Conservation (phyloP, 2,113 vertebrate species). For the Lagopus muta region DNA sequence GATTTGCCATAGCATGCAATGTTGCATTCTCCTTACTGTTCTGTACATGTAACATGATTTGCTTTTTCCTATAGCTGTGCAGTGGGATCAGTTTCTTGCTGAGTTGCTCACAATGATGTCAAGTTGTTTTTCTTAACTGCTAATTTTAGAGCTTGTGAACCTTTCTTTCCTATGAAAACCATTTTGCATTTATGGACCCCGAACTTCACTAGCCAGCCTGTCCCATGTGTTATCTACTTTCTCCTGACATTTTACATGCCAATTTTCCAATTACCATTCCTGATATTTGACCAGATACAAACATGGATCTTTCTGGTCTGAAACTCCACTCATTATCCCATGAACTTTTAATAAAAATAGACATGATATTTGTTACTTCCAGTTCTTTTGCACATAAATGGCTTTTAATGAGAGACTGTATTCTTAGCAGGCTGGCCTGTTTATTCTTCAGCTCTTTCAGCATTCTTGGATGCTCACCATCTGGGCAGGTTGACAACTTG, state of each 20-base stretch:
- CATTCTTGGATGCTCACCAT: conserved; percentile 66
- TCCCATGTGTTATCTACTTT: background rate
- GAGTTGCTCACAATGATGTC: background rate
- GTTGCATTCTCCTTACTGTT: background rate
- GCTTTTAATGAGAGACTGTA: conserved; percentile 54
- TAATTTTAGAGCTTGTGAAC: background rate
- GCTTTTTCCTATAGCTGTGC: background rate
- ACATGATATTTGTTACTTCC: background rate
- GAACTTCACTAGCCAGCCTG: background rate
- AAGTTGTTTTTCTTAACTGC: background rate
- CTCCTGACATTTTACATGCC: background rate
- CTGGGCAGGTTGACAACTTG: conserved; percentile 68
- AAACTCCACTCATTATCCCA: background rate
- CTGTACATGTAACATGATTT: background rate
- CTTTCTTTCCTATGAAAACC: background rate
- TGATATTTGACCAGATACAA: background rate
- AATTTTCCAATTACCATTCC: background rate
- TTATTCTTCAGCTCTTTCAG: conserved; percentile 67
- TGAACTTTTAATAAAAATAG: conserved; percentile 9
- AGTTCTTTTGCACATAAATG: conserved; percentile 36
- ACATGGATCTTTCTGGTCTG: background rate
- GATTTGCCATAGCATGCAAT: background rate
- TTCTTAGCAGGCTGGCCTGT: conserved; percentile 58
- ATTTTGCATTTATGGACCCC: conserved; percentile 4
- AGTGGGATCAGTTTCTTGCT: background rate